phyloP scores from a whole-genome alignment of 2,113 vertebrate genomes.

The Panurus biarmicus region DNA sequence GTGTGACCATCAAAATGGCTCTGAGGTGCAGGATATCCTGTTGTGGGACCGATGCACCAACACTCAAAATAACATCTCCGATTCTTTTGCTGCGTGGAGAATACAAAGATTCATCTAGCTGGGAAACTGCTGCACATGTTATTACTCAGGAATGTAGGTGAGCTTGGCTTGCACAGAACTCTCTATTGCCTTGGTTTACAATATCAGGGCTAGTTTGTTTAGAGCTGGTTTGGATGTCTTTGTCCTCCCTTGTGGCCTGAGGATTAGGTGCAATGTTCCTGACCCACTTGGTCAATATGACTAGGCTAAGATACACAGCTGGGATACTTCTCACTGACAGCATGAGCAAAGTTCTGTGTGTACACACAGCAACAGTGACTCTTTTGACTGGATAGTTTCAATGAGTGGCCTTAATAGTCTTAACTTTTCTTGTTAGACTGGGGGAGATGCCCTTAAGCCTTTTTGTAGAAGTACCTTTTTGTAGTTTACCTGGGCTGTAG shows the following conservation, averaged over 20 bases:
- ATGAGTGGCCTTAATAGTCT: not conserved
- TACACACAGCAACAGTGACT: too few species aligned
- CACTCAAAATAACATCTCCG: not conserved
- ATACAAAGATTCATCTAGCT: not conserved
- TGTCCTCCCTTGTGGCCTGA: not conserved
- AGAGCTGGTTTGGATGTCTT: not conserved
- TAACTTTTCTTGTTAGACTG: not conserved
- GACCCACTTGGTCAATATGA: rapidly evolving
- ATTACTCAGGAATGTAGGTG: rapidly evolving
- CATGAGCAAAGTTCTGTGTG: not conserved
- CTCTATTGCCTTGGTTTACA: not conserved
- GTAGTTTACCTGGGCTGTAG: not conserved
- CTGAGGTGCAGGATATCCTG: not conserved
- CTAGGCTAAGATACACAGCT: rapidly evolving
- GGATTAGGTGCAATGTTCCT: not conserved
- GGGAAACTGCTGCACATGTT: not conserved
- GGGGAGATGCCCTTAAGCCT: not conserved
- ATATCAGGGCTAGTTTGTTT: not conserved
- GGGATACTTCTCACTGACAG: not conserved
- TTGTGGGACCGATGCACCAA: too few species aligned
- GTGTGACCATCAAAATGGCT: not conserved
- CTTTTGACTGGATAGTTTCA: not conserved
- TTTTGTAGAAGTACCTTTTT: not conserved
- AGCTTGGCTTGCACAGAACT: not conserved
- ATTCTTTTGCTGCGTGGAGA: not conserved